Evolutionary conservation across 1,140 invertebrate species (phyloP), one percentile per base, ranked within the genome.

Genomic region (Bicyclus anynana): DNA sequence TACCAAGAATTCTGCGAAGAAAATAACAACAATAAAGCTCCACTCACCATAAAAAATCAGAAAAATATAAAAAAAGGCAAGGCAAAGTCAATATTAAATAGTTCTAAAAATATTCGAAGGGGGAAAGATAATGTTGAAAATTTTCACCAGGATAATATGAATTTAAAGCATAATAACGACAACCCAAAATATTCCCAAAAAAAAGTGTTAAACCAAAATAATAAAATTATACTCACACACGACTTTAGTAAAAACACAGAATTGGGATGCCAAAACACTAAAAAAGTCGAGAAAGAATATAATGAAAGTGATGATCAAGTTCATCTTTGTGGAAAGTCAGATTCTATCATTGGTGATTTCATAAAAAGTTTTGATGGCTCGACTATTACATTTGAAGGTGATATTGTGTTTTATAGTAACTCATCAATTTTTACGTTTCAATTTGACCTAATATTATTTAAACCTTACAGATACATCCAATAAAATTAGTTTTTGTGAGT

Each of bases 1-100:
- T 62, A 26, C 38, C 17, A 61, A 55, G 18, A 20, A 21, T 42
- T 57, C 3, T 42, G 21, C 13, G 26, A 23, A 50, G 26, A 17
- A 14, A 4, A 37, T 26, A 26, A 40, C 29, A 42, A 50, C 20
- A 20, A 33, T 21, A 48, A 29, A 12, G 20, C 20, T 44, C 10
- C 51, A 0, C 4, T 2, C 21, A 26, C 26, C 6, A 10, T 20
- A 27, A 47, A 47, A 26, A 16, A 6, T 16, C 13, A 1, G 16
- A 44, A 44, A 18, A 20, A 21, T 2, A n/a, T 20, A 44, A 44
- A 44, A 44, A 44, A 6, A 44, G 13, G 10, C 17, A 20, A 18
- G 5, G 5, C 9, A 20, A 10, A 12, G 10, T 2, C 5, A 20
- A 17, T n/a, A 18, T 16, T 10, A n/a, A 14, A 20, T 20, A n/a